A percentile compares a stretch with the other conserved stretches of the same genome.
These are phyloP conservation scores for Rhea pennata DNA, from an alignment of 2,113 vertebrate genomes.

Conservation along the genomic window DNA sequence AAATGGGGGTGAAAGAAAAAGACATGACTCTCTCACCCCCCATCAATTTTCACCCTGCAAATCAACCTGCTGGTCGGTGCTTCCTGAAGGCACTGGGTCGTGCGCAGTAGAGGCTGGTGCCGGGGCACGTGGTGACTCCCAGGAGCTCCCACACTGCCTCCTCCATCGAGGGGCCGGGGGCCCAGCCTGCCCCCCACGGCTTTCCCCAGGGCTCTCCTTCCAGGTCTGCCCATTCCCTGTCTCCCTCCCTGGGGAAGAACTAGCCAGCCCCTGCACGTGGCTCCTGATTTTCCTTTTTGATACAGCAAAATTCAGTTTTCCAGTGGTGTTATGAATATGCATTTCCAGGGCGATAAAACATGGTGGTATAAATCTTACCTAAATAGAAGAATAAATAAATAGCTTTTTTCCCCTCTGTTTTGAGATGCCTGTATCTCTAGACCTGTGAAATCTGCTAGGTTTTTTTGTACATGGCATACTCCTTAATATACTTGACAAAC, in stretches of 20 bases:
- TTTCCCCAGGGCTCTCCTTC: neutral
- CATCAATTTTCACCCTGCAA: neutral
- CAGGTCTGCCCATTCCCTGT: rapidly evolving
- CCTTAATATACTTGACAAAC: conserved; percentile 12
- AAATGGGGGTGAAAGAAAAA: neutral
- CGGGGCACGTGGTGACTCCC: neutral
- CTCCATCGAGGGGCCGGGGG: neutral
- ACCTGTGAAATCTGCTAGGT: neutral
- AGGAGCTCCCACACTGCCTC: neutral
- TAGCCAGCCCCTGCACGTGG: neutral
- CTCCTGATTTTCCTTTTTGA: neutral
- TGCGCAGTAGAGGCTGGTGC: neutral
- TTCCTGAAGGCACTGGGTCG: neutral
- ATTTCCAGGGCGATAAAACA: neutral
- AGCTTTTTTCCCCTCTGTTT: neutral
- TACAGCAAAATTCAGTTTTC: neutral
- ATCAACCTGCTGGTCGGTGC: rapidly evolving
- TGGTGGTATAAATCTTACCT: neutral
- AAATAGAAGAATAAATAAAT: neutral
- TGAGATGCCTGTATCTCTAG: neutral
- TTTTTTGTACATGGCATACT: neutral
- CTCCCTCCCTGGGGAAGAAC: neutral
- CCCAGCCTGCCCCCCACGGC: rapidly evolving
- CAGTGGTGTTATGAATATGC: neutral
- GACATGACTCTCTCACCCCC: neutral